Conservation (phyloP, 1,140 invertebrate genomes). For the Stenopsyche tienmushanensis region DNA sequence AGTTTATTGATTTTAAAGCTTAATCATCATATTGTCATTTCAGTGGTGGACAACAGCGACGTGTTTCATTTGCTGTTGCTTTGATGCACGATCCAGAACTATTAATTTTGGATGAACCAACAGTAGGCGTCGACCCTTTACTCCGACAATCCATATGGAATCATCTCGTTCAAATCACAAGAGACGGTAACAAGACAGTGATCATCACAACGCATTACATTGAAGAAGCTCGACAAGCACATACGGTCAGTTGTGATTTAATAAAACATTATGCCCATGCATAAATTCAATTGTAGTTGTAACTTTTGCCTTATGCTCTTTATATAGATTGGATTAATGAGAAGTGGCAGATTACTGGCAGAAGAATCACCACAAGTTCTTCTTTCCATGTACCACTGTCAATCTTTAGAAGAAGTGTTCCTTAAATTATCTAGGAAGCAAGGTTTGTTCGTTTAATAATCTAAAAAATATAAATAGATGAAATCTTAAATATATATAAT, state of each 20-base stretch:
- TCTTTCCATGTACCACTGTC: constrained; percentile 78
- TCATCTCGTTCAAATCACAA: constrained; percentile 81
- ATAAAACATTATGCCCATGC: constrained; percentile 1
- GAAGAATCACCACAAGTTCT: constrained; percentile 88
- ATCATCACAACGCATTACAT: constrained; percentile 95
- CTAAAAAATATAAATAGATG: background rate
- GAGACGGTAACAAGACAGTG: constrained; percentile 80
- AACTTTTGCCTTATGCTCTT: too few relatives aligned
- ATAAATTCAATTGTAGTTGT: background rate
- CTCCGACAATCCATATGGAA: constrained; percentile 91
- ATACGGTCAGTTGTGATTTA: constrained; percentile 62
- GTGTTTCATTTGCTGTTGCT: constrained; percentile 90
- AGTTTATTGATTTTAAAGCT: too few relatives aligned
- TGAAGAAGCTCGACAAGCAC: constrained; percentile 86
- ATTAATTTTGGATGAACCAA: constrained; percentile 92
- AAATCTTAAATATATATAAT: too few relatives aligned
- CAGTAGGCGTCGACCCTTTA: constrained; percentile 89
- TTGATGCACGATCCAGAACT: constrained; percentile 91
- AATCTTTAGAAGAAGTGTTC: constrained; percentile 91
- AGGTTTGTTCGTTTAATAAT: constrained; percentile 45
- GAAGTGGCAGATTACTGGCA: constrained; percentile 85
- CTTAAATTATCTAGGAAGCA: constrained; percentile 76
- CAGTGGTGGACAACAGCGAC: constrained; percentile 89
- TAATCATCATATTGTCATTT: too few relatives aligned
- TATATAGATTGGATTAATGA: constrained; percentile 88